Evolutionary conservation across 2,113 vertebrate species (phyloP), one percentile per base, ranked within the genome.

Genomic region (Dryoscopus gambensis): DNA sequence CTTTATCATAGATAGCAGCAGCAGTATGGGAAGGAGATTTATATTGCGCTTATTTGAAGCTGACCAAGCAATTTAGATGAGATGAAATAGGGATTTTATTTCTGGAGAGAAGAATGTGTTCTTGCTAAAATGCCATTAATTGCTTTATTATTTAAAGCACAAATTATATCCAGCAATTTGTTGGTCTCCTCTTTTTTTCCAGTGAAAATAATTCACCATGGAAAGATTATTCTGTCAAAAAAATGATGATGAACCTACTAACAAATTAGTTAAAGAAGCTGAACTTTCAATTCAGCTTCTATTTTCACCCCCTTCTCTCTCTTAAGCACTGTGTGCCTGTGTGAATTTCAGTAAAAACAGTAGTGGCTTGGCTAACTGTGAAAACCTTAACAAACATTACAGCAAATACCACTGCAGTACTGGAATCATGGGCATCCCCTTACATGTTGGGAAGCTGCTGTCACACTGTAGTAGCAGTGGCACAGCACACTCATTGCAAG

Each of bases 11-110:
- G 95, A 96, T 71, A 96, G 96, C 93, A 97, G 95, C 94, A 93
- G 91, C 96, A 90, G 92, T 90, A 95, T 87, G 83, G 96, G 95
- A 95, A 97, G 78, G 88, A 97, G 97, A 98, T 98, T 98, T 97
- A 97, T 98, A 97, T 40, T 96, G 94, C 67, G 4, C 90, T 92
- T 83, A 93, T 97, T 96, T 97, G 94, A 95, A 94, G 97, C 97
- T 98, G 98, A 98, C 97, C 98, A 97, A 95, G 97, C 97, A 97
- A 95, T 97, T 98, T 97, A 92, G 94, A 95, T 97, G 87, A 97
- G 95, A 96, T 95, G 94, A 98, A 97, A 93, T 97, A 96, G 87
- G 96, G 97, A 93, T 97, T 97, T 97, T 98, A 97, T 97, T 97
- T 97, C 96, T 95, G 90, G 49, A 77, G 95, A 97, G 96, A 97